These are phyloP conservation scores for Channa argus DNA, from an alignment of 2,113 vertebrate species.

Conservation along the genomic window DNA sequence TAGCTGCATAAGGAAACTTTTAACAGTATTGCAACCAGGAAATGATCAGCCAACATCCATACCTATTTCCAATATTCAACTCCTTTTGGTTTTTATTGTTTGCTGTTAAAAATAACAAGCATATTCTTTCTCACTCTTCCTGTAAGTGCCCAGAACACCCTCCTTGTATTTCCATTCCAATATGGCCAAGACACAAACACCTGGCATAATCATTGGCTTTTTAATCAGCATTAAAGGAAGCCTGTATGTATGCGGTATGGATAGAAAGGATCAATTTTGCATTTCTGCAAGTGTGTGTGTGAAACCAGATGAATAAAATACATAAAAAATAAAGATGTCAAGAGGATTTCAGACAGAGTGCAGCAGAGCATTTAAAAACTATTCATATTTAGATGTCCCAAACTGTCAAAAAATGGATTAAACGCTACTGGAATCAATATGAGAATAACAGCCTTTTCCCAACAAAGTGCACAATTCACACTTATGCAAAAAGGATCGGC, in stretches of 20 bases:
- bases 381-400: constrained; percentile 20
- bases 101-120: too few species aligned
- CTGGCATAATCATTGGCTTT: constrained; percentile 15
- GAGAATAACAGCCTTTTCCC: neutral
- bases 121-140: too few species aligned
- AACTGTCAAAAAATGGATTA: constrained; percentile 39
- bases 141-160: neutral
- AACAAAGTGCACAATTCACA: neutral
- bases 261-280: constrained; percentile 20
- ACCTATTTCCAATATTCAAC: too few species aligned
- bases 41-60: too few species aligned
- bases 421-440: constrained; percentile 8
- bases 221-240: constrained; percentile 4
- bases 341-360: neutral
- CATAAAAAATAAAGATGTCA: neutral
- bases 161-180: too few species aligned
- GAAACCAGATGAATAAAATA: constrained; percentile 38
- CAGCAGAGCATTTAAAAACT: neutral
- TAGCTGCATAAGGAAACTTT: too few species aligned
- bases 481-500: constrained; percentile 7
- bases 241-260: constrained; percentile 23
- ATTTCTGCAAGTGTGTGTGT: constrained; percentile 15
- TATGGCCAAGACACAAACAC: neutral
- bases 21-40: too few species aligned
- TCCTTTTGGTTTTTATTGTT: too few species aligned